A percentile compares a stretch with the other conserved stretches of the same genome.
Conservation (phyloP, 2,888 invertebrate genomes). For the Cataglyphis altisquamis region DNA sequence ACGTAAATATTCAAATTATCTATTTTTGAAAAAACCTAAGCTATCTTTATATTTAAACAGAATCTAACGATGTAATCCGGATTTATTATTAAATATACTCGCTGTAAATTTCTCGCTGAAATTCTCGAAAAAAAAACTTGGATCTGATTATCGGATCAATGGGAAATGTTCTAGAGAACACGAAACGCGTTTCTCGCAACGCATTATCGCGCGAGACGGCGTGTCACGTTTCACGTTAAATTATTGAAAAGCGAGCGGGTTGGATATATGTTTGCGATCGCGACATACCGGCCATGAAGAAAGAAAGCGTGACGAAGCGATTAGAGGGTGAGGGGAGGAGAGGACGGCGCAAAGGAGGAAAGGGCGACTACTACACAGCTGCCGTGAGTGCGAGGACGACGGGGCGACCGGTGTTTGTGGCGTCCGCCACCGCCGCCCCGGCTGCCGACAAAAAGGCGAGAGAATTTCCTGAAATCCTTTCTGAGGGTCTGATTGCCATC, state of each 20-base stretch:
- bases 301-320: slow-evolving; percentile 60
- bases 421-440: slow-evolving; percentile 84
- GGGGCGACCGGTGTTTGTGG: slow-evolving; percentile 85
- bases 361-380: slow-evolving; percentile 28
- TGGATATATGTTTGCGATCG: slow-evolving; percentile 42
- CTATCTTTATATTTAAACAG: not conserved
- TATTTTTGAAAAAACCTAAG: not conserved
- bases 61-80: not conserved
- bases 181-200: not conserved
- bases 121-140: not conserved
- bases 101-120: not conserved
- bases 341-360: slow-evolving; percentile 47
- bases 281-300: slow-evolving; percentile 4
- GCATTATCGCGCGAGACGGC: slow-evolving; percentile 24
- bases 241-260: slow-evolving; percentile 52
- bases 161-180: not conserved
- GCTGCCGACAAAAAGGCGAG: slow-evolving; percentile 86
- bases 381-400: slow-evolving; percentile 70
- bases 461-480: slow-evolving; percentile 87
- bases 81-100: not conserved
- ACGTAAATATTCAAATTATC: not conserved
- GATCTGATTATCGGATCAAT: not conserved
- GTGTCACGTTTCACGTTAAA: slow-evolving; percentile 26
- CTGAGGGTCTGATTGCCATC: slow-evolving; percentile 86
- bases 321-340: slow-evolving; percentile 37